Percentiles rank a stretch among this genome's conserved stretches.
Evolutionary conservation across 1,140 invertebrate genomes (phyloP).

Genomic region (Pogonomyrmex barbatus): DNA sequence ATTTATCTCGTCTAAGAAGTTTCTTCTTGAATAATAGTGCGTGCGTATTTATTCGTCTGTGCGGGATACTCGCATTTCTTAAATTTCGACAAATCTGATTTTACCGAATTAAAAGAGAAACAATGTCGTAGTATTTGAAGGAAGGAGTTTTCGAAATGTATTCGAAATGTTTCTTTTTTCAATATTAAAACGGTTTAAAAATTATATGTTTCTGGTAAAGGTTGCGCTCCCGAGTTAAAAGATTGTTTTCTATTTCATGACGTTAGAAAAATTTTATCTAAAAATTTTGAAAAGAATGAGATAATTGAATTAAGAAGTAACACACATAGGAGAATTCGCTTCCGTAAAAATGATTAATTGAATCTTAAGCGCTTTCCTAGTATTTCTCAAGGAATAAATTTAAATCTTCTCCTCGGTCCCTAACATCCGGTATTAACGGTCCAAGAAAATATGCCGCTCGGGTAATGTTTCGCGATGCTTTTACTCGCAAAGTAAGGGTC

Average conservation of each 20-base stretch:
- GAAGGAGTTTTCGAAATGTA: not conserved
- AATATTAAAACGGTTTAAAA: not conserved
- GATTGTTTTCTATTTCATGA: not conserved
- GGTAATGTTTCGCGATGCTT: slow-evolving; percentile 63
- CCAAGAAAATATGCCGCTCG: slow-evolving; percentile 74
- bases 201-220: not conserved
- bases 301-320: not conserved
- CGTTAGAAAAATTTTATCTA: not conserved
- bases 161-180: slow-evolving; percentile 5
- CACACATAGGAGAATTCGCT: not conserved
- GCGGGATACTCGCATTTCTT: slow-evolving; percentile 14
- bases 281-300: not conserved
- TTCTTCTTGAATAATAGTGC: slow-evolving; percentile 56
- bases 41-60: slow-evolving; percentile 49
- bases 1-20: slow-evolving; percentile 79
- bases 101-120: slow-evolving; percentile 31
- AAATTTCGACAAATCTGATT: slow-evolving; percentile 36
- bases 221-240: not conserved
- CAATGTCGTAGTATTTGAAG: not conserved
- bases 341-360: slow-evolving; percentile 30
- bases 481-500: slow-evolving; percentile 63
- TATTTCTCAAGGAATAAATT: slow-evolving; percentile 54
- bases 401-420: slow-evolving; percentile 20
- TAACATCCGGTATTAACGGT: slow-evolving; percentile 47
- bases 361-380: not conserved